Percentiles rank a stretch among this genome's conserved stretches.
Conservation (phyloP, 2,797 vertebrate species). For the Selene dorsalis region DNA sequence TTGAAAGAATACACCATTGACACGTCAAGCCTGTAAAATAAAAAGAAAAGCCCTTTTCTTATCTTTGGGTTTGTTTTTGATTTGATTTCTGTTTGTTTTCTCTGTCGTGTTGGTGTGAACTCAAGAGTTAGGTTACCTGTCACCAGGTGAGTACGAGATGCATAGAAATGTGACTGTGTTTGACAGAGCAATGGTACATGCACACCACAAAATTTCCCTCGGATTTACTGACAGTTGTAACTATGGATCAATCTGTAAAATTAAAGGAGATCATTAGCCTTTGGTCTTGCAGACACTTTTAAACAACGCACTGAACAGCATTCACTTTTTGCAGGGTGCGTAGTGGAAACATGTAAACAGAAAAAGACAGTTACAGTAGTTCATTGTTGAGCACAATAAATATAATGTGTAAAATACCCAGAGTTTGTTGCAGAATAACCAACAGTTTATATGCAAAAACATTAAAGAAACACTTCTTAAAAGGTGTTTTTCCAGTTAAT, state of each 20-base stretch:
- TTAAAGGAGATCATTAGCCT: neutral
- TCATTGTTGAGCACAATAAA: too few relatives aligned
- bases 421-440: too few relatives aligned
- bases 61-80: slow-evolving; percentile 67
- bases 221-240: neutral
- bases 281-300: neutral
- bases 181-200: slow-evolving; percentile 82
- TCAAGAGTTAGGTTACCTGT: slow-evolving; percentile 99
- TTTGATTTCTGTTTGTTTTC: slow-evolving; percentile 86
- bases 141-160: slow-evolving; percentile 91
- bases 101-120: slow-evolving; percentile 90
- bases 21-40: slow-evolving; percentile 46
- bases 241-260: neutral
- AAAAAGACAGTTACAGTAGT: too few relatives aligned
- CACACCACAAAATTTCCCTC: slow-evolving; percentile 55
- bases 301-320: neutral
- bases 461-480: too few relatives aligned
- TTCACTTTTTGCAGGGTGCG: neutral
- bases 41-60: slow-evolving; percentile 35
- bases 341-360: neutral
- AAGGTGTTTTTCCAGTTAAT: too few relatives aligned
- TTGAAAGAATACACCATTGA: neutral
- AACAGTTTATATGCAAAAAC: too few relatives aligned
- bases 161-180: slow-evolving; percentile 76
- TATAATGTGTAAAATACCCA: too few relatives aligned